Evolutionary conservation across 2,888 invertebrate species (phyloP), one percentile per base, ranked within the genome.

Genomic region (Trypoxylon attenuatum): DNA sequence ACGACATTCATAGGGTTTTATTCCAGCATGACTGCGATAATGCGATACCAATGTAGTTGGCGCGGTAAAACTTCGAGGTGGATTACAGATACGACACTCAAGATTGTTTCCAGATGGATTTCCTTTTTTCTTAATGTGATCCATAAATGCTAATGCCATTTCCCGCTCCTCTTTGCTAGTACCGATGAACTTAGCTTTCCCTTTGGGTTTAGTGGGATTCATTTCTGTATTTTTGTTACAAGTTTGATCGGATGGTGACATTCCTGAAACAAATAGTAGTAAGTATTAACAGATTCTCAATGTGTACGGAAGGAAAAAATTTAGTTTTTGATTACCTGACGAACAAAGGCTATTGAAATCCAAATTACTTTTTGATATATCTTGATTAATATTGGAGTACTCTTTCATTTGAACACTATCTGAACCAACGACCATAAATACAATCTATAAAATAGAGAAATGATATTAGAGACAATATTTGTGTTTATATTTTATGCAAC

Each of bases 1-100:
- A 49, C 88, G 87, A 82, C 91, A 91, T 64, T 89, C 89, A 74
- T 89, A 91, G 1, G 90, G 90, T 77, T 90, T 90, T 72, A 91
- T 90, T 33, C 90, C 90, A 83, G 90, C 90, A 80, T 91, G 91
- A 76, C 90, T 90, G 25, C 90, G 86, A 77, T 91, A 91, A 79
- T 90, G 91, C 33, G 90, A 90, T 70, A 90, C 89, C 10, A 91
- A 86, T 2, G 90, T 90, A 18, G 90, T 90, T 15, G 89, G 88
- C 4, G 90, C 90, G 3, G 91, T 90, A 74, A 90, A 91, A 43
- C 88, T 88, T 55, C 90, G 89, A 5, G 88, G 87, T 5, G 88
- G 88, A 64, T 88, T 87, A 71, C 91, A 91, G 51, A 91, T 90
- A 70, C 89, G 88, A 80, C 91, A 91, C 55, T 88, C 87, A 18